Evolutionary conservation across 2,888 invertebrate genomes (phyloP).

Genomic region (Drosophila nr. perissopoda): DNA sequence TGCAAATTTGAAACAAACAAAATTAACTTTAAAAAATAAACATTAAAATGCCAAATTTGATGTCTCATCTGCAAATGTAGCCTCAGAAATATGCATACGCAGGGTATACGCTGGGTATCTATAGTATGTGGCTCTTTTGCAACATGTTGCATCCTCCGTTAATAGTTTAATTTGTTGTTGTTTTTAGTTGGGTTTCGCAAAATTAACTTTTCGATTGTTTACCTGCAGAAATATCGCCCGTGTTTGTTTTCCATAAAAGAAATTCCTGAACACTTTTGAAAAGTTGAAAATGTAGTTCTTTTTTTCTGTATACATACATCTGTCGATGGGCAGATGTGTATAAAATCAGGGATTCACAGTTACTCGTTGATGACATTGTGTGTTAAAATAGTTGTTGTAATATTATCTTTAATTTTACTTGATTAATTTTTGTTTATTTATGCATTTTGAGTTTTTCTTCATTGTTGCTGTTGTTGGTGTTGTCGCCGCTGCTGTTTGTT

Average conservation of each 20-base stretch:
- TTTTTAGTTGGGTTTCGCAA: constrained; percentile 9
- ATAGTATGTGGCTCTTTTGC: neutral
- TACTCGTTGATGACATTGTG: neutral
- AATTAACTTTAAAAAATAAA: neutral
- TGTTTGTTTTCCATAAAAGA: constrained; percentile 7
- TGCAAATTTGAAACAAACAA: neutral
- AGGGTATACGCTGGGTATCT: neutral
- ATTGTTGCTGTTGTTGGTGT: constrained; percentile 7
- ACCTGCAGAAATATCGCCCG: constrained; percentile 20
- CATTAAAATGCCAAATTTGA: neutral
- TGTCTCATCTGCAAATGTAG: neutral
- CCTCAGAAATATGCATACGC: neutral
- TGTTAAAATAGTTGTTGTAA: constrained; percentile 18
- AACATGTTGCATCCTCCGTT: neutral
- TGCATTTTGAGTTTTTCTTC: neutral
- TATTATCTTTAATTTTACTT: neutral
- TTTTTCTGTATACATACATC: neutral
- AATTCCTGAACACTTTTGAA: neutral
- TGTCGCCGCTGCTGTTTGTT: constrained; percentile 19
- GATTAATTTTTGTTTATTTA: constrained; percentile 1
- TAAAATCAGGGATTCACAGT: neutral
- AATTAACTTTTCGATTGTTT: constrained; percentile 36
- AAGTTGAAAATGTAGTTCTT: neutral
- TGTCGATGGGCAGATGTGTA: neutral
- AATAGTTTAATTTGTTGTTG: constrained; percentile 25